Conservation (phyloP, 2,113 vertebrate species). For the Stegostoma tigrinum region DNA sequence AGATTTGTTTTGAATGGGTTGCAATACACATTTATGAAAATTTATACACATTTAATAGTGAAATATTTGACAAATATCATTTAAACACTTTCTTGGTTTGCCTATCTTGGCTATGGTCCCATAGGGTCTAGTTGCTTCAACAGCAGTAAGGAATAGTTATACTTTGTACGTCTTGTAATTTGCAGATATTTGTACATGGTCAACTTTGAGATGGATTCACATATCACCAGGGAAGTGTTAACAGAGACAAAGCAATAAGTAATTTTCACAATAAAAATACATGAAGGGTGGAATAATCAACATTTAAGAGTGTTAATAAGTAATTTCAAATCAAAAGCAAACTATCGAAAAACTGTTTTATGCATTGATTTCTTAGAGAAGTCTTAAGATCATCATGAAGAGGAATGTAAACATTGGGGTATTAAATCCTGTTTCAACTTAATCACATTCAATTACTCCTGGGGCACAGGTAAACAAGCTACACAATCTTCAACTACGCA, state of each 20-base stretch:
- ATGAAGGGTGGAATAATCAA: neutral
- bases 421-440: neutral
- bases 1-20: neutral
- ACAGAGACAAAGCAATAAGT: neutral
- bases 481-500: neutral
- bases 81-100: neutral
- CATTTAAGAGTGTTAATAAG: neutral
- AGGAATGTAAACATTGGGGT: neutral
- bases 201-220: neutral
- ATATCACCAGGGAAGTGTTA: neutral
- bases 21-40: neutral
- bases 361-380: neutral
- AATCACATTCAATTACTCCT: neutral
- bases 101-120: neutral
- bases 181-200: neutral
- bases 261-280: neutral
- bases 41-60: neutral
- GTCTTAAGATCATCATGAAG: neutral
- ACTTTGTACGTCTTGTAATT: neutral
- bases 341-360: neutral
- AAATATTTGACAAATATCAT: neutral
- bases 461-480: neutral
- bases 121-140: neutral
- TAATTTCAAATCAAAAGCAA: neutral
- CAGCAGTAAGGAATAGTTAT: neutral